Evolutionary conservation across 2,888 invertebrate genomes (phyloP).

Genomic region (Drosophila glabriapex): DNA sequence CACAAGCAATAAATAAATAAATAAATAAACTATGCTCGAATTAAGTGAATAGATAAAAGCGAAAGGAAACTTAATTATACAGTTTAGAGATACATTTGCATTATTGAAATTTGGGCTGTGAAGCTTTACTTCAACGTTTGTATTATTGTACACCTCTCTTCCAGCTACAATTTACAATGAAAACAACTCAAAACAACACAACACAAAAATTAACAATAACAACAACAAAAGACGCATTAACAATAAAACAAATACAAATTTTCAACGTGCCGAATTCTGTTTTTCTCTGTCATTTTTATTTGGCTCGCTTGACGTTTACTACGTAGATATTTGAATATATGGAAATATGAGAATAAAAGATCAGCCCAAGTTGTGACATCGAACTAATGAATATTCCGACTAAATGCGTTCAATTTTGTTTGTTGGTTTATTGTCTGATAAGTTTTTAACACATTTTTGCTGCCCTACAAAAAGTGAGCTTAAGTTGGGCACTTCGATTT

Average conservation of each 20-base stretch:
- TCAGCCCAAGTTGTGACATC: slow-evolving; percentile 34
- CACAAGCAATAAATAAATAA: slow-evolving; percentile 28
- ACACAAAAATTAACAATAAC: slow-evolving; percentile 36
- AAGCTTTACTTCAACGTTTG: slow-evolving; percentile 2
- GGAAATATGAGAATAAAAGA: slow-evolving; percentile 57
- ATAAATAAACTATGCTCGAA: slow-evolving; percentile 31
- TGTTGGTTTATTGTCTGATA: slow-evolving; percentile 48
- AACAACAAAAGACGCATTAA: slow-evolving; percentile 46
- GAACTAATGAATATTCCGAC: slow-evolving; percentile 64
- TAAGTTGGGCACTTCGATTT: slow-evolving; percentile 19
- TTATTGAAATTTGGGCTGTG: slow-evolving; percentile 32
- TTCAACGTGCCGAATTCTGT: slow-evolving; percentile 26
- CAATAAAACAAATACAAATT: slow-evolving; percentile 48
- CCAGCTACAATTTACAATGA: slow-evolving; percentile 38
- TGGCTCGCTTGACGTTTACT: slow-evolving; percentile 30
- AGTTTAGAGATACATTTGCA: slow-evolving; percentile 32
- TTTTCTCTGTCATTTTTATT: slow-evolving; percentile 27
- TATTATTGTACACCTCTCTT: slow-evolving; percentile 22
- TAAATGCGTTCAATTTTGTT: slow-evolving; percentile 68
- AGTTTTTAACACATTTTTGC: slow-evolving; percentile 57
- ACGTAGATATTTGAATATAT: slow-evolving; percentile 67
- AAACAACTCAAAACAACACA: slow-evolving; percentile 44
- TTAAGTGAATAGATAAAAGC: slow-evolving; percentile 25
- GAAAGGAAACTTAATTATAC: slow-evolving; percentile 29
- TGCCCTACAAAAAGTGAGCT: slow-evolving; percentile 33